Evolutionary conservation across 2,888 invertebrate species (phyloP).

Genomic region (Sericinus montela): DNA sequence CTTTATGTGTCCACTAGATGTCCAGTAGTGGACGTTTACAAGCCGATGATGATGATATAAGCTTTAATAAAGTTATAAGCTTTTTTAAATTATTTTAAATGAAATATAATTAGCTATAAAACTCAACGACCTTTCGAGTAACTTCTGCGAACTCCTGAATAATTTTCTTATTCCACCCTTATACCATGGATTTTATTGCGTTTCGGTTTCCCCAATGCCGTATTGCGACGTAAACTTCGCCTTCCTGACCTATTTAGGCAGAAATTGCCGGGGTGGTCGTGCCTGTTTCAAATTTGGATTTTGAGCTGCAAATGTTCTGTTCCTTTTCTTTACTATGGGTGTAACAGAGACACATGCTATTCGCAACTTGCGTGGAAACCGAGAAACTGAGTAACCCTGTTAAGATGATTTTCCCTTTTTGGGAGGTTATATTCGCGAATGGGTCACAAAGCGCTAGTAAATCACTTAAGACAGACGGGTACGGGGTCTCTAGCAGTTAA

Average conservation of each 20-base stretch:
- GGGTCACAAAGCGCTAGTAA: slow-evolving; percentile 66
- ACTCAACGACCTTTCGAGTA: slow-evolving; percentile 9
- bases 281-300: slow-evolving; percentile 61
- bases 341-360: slow-evolving; percentile 41
- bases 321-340: slow-evolving; percentile 39
- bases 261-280: slow-evolving; percentile 58
- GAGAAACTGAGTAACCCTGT: slow-evolving; percentile 56
- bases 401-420: slow-evolving; percentile 39
- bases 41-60: too few relatives aligned
- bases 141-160: slow-evolving; percentile 36
- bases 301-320: slow-evolving; percentile 44
- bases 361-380: slow-evolving; percentile 30
- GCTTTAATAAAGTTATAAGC: too few relatives aligned
- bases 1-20: too few relatives aligned
- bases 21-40: too few relatives aligned
- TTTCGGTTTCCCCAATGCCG: slow-evolving; percentile 64
- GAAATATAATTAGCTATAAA: slow-evolving; percentile 12
- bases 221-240: slow-evolving; percentile 72
- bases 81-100: slow-evolving; percentile 3
- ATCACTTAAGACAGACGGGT: slow-evolving; percentile 68
- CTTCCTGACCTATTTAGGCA: slow-evolving; percentile 77
- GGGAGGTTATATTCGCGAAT: slow-evolving; percentile 41
- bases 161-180: slow-evolving; percentile 63
- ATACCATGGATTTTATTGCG: slow-evolving; percentile 61
- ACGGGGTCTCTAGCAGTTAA: slow-evolving; percentile 52